Evolutionary conservation across 2,113 vertebrate species (phyloP).

Genomic region (Megatriorchis doriae): DNA sequence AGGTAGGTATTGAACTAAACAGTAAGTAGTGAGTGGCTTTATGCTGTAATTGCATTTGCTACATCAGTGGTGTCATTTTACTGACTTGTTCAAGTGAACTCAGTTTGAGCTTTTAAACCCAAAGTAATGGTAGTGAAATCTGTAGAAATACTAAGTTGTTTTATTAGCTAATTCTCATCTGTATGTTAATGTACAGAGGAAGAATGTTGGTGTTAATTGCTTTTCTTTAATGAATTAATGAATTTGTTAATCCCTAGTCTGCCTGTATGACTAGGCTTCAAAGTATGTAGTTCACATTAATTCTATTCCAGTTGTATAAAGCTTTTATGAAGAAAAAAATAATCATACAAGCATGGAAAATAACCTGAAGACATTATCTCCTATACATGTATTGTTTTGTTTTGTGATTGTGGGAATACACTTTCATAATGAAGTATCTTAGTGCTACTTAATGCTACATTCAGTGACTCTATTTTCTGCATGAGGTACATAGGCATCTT

Average conservation of each 20-base stretch:
- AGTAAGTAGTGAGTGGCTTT: constrained; percentile 42
- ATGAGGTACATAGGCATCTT: background rate
- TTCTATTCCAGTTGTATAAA: background rate
- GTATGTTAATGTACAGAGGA: background rate
- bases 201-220: background rate
- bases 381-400: background rate
- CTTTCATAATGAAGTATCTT: background rate
- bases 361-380: background rate
- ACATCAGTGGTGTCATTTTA: background rate
- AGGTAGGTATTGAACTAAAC: constrained; percentile 80
- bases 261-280: background rate
- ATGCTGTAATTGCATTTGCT: background rate
- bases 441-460: background rate
- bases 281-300: background rate
- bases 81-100: background rate
- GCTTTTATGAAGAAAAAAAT: background rate
- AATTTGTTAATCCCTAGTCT: background rate
- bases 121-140: background rate
- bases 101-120: background rate
- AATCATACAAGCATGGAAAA: background rate
- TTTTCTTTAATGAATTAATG: background rate
- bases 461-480: background rate
- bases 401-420: constrained; percentile 16
- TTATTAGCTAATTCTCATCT: background rate
- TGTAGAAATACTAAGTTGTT: background rate